phyloP scores from a whole-genome alignment of 2,888 invertebrate species.

The Ochropleura plecta region DNA sequence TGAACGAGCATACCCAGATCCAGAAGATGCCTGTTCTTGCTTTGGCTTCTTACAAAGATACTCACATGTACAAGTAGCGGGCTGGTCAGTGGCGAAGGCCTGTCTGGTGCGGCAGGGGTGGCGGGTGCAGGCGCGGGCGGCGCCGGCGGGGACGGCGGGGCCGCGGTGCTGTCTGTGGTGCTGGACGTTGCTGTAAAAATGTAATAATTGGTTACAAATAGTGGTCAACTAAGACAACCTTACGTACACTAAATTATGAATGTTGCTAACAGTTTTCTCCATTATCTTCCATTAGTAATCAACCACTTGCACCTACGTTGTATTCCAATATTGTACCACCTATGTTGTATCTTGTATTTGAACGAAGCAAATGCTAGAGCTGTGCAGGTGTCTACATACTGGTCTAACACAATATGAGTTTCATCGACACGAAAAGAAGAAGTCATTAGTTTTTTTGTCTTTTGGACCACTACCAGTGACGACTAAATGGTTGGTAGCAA shows the following conservation, averaged over 20 bases:
- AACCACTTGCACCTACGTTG: too few species aligned
- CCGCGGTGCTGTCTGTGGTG: conserved; percentile 41
- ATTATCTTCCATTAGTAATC: too few species aligned
- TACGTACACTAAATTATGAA: not conserved
- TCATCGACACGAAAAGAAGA: too few species aligned
- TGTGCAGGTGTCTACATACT: too few species aligned
- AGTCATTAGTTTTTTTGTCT: too few species aligned
- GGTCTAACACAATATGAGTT: too few species aligned
- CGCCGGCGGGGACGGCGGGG: conserved; percentile 35
- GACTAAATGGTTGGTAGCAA: too few species aligned
- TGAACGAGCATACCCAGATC: not conserved
- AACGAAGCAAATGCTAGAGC: too few species aligned
- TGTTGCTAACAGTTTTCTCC: not conserved
- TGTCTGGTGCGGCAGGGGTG: conserved; percentile 21
- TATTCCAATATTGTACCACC: too few species aligned
- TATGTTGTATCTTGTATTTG: too few species aligned
- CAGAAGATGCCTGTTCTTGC: not conserved
- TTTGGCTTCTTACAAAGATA: not conserved
- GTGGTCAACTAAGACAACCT: not conserved
- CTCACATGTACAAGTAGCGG: conserved; percentile 38
- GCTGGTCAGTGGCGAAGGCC: conserved; percentile 25
- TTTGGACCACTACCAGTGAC: too few species aligned
- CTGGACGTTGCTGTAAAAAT: conserved; percentile 44
- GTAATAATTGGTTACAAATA: not conserved
- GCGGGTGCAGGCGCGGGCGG: conserved; percentile 1